Evolutionary conservation across 2,797 vertebrate genomes (phyloP), one percentile per base, ranked within the genome.

Genomic region (Poecilia gillii): DNA sequence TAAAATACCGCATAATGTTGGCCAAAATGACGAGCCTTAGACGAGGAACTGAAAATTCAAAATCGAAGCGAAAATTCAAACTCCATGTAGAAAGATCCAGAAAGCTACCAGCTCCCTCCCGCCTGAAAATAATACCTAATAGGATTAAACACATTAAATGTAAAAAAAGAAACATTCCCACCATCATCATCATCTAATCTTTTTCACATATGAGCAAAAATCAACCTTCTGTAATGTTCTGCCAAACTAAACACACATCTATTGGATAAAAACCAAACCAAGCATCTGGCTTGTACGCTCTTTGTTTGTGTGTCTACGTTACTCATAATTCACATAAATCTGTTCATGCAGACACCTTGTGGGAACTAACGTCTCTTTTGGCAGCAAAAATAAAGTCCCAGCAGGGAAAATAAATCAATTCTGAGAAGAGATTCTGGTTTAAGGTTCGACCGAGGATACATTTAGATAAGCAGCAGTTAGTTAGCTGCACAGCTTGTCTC

Each of bases 211-310:
- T 25, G 51, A 78, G 57, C 73, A 33, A 46, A 31, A 81, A 77
- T 23, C 66, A 33, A 57, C 2, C 53, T 74, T 79, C 76, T 79
- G 5, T 77, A 59, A 80, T 75, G 57, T 78, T 78, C 51, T 85
- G 81, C 79, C 81, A 85, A 85, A 88, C 36, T 79, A 77, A 79
- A 76, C 49, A 74, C 68, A 76, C 64, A 49, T 78, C 80, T 47
- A 64, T 33, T 74, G n/a, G 76, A 72, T 77, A 39, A 73, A 83
- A 77, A 84, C 76, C 4, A 84, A 85, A 78, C 47, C 45, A 28
- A 84, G 72, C 80, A 84, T 78, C 81, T 86, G 87, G 74, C 70
- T 85, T 46, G 36, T 23, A 55, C 23, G 47, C 14, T 75, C 2
- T 81, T 57, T 77, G 75, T 74, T 49, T 18, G 16, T 81, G 66